Percentiles rank a stretch among this genome's conserved stretches.
Conservation (phyloP, 2,797 vertebrate genomes). For the Leontocebus nigricollis region DNA sequence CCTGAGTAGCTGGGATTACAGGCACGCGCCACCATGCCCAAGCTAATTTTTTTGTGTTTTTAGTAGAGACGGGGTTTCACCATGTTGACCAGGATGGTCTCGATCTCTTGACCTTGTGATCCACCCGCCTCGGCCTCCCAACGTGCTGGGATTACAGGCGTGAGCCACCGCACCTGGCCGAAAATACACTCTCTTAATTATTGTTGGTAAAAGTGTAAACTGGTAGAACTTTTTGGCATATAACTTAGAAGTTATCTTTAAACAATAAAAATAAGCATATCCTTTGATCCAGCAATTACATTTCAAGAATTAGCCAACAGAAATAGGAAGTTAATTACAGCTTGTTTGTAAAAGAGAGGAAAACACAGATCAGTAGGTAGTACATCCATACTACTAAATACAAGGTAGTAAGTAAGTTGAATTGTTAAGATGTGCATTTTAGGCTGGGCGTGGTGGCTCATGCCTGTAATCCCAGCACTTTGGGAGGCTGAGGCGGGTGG, state of each 20-base stretch:
- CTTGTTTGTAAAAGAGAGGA: slow-evolving; percentile 18
- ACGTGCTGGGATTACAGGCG: too few relatives aligned
- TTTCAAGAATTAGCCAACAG: not conserved
- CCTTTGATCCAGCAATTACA: slow-evolving; percentile 10
- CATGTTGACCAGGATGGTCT: too few relatives aligned
- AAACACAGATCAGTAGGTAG: not conserved
- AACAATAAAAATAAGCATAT: slow-evolving; percentile 2
- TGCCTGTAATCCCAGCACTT: not conserved
- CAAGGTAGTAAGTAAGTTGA: not conserved
- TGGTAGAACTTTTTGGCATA: not conserved
- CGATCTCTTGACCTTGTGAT: too few relatives aligned
- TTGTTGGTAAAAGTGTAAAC: not conserved
- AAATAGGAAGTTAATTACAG: not conserved
- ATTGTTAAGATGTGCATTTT: not conserved
- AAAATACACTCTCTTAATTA: not conserved
- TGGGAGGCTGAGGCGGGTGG: not conserved
- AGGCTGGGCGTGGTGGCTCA: not conserved
- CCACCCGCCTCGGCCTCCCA: too few relatives aligned
- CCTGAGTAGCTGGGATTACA: too few relatives aligned
- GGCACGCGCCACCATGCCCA: too few relatives aligned
- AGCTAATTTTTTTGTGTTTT: too few relatives aligned
- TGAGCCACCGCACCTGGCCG: too few relatives aligned
- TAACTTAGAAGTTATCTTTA: slow-evolving; percentile 20
- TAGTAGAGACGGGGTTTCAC: too few relatives aligned
- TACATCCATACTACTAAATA: not conserved